Evolutionary conservation across 2,797 vertebrate genomes (phyloP), one percentile per base, ranked within the genome.

Genomic region (Ctenopoma multispine): DNA sequence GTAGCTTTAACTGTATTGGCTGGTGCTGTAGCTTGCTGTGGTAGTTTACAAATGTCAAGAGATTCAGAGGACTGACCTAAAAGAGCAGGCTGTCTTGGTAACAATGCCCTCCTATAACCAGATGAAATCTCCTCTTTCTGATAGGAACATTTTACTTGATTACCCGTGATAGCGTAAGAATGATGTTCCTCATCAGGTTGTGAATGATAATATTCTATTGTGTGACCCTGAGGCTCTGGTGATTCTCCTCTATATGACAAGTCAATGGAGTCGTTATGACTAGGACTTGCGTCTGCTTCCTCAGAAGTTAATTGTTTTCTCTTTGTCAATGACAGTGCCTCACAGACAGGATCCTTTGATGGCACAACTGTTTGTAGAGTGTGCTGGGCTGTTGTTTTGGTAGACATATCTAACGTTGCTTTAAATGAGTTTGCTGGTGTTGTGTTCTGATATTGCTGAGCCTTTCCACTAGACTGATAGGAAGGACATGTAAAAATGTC

Each of bases 351-450:
- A 69, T 88, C 55, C 3, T 94, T 91, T 41, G 88, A 63, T 80
- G 83, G 90, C 3, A 31, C 36, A 57, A 50, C 55, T 50, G 36
- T 68, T 85, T 83, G 60, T 1, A 3, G 44, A 48, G 40, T 56
- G 1, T 58, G 53, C 9, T 36, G 34, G 18, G 14, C 23, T 74
- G 29, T 62, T 57, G 23, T 64, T 46, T 87, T 90, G 5, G 53
- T 40, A 71, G 92, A 92, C 94, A 94, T 92, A 75, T 94, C 90
- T 70, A 93, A 43, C 10, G 81, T 84, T 27, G 65, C 62, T 86
- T 88, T 92, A 40, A 92, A 34, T 69, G 79, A 74, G 75, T 93
- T 93, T 77, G 91, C 89, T 55, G 93, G 92, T 61, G 81, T 81
- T 20, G 36, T 36, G 7, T 48, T 77, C 48, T 86, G 75, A 75